These are phyloP conservation scores for Cyrtorhinus lividipennis DNA, from an alignment of 1,140 invertebrate genomes.

Conservation along the genomic window DNA sequence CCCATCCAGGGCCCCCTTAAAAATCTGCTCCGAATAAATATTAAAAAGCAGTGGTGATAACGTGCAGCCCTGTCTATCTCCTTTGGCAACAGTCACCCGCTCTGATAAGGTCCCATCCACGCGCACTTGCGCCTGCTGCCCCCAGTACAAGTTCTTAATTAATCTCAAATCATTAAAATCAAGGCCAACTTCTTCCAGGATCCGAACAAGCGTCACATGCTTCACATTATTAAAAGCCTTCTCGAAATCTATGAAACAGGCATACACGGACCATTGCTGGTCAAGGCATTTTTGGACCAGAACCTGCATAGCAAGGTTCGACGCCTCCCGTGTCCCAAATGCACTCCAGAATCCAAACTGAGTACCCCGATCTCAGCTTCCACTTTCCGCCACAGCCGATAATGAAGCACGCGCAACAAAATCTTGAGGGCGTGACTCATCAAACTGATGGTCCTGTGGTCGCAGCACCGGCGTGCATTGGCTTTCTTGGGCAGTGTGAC, in stretches of 20 bases:
- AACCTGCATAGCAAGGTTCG: slow-evolving; percentile 22
- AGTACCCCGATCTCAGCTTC: background rate
- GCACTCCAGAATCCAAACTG: slow-evolving; percentile 25
- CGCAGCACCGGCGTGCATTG: background rate
- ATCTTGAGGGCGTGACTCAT: slow-evolving; percentile 19
- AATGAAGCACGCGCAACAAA: background rate
- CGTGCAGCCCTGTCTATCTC: slow-evolving; percentile 28
- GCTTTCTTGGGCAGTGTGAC: background rate
- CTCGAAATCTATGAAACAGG: slow-evolving; percentile 24
- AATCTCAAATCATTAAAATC: slow-evolving; percentile 8
- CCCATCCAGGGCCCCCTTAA: slow-evolving; percentile 17
- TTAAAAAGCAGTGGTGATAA: slow-evolving; percentile 29
- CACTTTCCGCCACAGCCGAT: background rate
- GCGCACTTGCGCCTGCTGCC: background rate
- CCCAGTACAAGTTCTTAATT: background rate
- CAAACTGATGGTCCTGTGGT: slow-evolving; percentile 13
- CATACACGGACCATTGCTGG: slow-evolving; percentile 21
- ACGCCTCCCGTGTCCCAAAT: slow-evolving; percentile 24
- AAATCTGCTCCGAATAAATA: slow-evolving; percentile 24
- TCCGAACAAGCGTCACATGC: slow-evolving; percentile 19
- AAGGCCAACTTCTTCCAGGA: slow-evolving; percentile 18
- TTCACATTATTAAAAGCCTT: slow-evolving; percentile 23
- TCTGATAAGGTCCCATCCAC: slow-evolving; percentile 11
- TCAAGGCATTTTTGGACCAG: slow-evolving; percentile 22
- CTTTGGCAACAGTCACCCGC: slow-evolving; percentile 22